These are phyloP conservation scores for Rhinoraja longicauda DNA, from an alignment of 2,797 vertebrate species.

Conservation along the genomic window DNA sequence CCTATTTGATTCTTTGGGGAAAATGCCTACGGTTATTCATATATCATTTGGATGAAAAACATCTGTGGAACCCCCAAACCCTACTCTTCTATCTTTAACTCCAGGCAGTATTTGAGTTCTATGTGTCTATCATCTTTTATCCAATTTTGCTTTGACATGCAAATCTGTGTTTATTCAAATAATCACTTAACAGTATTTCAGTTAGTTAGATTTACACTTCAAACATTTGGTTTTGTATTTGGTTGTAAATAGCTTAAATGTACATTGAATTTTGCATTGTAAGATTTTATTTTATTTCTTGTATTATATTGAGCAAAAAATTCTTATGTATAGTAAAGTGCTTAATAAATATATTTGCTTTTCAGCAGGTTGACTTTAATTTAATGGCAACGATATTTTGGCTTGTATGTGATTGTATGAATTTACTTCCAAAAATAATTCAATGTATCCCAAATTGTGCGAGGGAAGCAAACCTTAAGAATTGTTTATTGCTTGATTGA, in stretches of 20 bases:
- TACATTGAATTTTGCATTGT: constrained; percentile 91
- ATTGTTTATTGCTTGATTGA: background rate
- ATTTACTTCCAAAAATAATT: background rate
- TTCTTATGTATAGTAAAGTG: constrained; percentile 96
- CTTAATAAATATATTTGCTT: constrained; percentile 99
- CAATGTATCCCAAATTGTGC: background rate
- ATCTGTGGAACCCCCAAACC: background rate
- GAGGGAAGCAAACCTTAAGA: background rate
- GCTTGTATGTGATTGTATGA: background rate
- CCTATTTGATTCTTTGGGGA: constrained; percentile 50
- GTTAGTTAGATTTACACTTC: constrained; percentile 56
- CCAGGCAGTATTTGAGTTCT: constrained; percentile 42
- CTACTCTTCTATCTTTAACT: constrained; percentile 56
- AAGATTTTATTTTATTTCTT: constrained; percentile 88
- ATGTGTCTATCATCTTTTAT: constrained; percentile 41
- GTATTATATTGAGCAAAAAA: constrained; percentile 90
- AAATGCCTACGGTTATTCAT: constrained; percentile 42
- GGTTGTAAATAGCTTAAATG: constrained; percentile 93
- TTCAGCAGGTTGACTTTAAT: constrained; percentile 64
- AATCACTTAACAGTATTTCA: constrained; percentile 50
- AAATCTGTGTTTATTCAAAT: constrained; percentile 56
- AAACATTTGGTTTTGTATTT: constrained; percentile 40
- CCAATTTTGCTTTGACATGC: constrained; percentile 65
- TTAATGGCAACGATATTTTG: background rate
- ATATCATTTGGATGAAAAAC: constrained; percentile 36